Conservation (phyloP, 1,140 invertebrate genomes). For the Diorhabda sublineata region DNA sequence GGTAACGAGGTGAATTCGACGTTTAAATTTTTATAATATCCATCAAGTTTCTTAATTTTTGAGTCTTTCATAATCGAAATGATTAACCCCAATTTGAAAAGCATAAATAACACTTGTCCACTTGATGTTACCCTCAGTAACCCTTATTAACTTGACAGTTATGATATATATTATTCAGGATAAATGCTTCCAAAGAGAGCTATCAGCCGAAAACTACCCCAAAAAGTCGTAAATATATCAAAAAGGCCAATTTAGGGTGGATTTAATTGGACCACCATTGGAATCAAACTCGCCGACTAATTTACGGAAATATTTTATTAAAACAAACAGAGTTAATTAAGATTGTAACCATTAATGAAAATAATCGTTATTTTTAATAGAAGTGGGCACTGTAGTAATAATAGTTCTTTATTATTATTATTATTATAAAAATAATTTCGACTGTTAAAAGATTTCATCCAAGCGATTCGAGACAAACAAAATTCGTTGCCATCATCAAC, state of each 20-base stretch:
- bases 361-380: not conserved
- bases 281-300: slow-evolving; percentile 12
- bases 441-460: no score
- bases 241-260: slow-evolving; percentile 12
- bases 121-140: slow-evolving; percentile 16
- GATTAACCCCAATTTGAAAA: slow-evolving; percentile 11
- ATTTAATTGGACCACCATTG: slow-evolving; percentile 13
- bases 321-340: slow-evolving; percentile 3
- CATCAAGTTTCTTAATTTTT: slow-evolving; percentile 13
- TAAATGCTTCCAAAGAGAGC: slow-evolving; percentile 19
- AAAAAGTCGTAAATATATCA: slow-evolving; percentile 15
- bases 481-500: no score
- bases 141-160: slow-evolving; percentile 19
- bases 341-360: not conserved
- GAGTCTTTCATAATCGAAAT: not conserved
- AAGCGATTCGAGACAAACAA: no score
- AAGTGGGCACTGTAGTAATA: no score
- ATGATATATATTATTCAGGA: slow-evolving; percentile 15
- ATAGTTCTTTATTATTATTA: no score
- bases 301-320: slow-evolving; percentile 10
- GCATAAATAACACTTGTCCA: slow-evolving; percentile 17
- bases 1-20: no score
- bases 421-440: no score
- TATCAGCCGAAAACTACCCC: slow-evolving; percentile 13
- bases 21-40: no score